Percentiles rank a stretch among this genome's conserved stretches.
Conservation (phyloP, 64 coral and sea anemone species). For the Astreopora myriophthalma region DNA sequence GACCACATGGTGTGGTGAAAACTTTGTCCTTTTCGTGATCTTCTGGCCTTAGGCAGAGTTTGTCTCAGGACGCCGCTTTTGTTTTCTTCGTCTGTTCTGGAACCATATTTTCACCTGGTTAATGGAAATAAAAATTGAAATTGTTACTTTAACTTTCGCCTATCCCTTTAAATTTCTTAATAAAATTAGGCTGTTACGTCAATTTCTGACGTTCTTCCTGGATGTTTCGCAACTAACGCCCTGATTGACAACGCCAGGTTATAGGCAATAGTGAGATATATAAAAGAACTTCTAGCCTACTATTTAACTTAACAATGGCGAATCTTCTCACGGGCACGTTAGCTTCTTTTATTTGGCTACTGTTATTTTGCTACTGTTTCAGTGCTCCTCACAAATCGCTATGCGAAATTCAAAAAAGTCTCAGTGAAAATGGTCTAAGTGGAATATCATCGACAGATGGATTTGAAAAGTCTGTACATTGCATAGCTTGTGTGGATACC, state of each 20-base stretch:
- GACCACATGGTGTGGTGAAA: background rate
- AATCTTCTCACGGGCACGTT: background rate
- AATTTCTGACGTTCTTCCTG: background rate
- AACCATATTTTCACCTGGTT: conserved; percentile 7
- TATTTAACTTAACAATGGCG: background rate
- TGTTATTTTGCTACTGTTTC: background rate
- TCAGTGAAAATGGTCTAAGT: background rate
- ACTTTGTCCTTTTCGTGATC: background rate
- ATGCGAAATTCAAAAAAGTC: background rate
- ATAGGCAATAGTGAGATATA: background rate
- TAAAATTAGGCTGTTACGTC: background rate
- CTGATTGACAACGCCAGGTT: no score
- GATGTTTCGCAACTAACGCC: background rate
- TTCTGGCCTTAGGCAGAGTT: conserved; percentile 8
- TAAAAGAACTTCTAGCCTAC: background rate
- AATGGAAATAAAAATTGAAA: background rate
- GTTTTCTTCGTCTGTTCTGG: conserved; percentile 7
- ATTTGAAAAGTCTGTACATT: conserved; percentile 3
- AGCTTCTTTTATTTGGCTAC: background rate
- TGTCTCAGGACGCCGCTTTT: background rate
- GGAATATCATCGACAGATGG: background rate
- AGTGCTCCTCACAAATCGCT: background rate
- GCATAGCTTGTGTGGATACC: background rate
- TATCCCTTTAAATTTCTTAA: background rate
- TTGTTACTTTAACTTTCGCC: background rate